Conservation (phyloP, 2,888 invertebrate genomes). For the Caenorhabditis sinica region DNA sequence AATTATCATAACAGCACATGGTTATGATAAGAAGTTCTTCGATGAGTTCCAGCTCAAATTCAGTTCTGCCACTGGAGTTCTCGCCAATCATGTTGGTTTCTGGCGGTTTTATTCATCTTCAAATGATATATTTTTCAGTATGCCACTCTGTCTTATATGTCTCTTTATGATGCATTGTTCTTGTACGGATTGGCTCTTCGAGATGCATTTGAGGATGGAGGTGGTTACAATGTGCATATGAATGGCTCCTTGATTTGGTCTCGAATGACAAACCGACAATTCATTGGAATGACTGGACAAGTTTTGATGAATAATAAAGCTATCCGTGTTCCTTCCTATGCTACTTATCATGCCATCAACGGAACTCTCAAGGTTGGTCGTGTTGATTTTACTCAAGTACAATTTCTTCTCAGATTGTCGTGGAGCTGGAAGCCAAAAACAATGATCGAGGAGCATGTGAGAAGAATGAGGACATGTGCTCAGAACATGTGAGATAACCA, state of each 20-base stretch:
- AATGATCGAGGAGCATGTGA: conserved; percentile 78
- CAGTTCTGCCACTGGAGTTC: conserved; percentile 78
- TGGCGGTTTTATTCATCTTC: not conserved
- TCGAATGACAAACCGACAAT: conserved; percentile 81
- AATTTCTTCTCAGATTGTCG: conserved; percentile 74
- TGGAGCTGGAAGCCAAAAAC: conserved; percentile 81
- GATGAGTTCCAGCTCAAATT: conserved; percentile 81
- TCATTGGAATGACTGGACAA: conserved; percentile 81
- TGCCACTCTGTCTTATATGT: conserved; percentile 82
- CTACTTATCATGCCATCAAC: conserved; percentile 80
- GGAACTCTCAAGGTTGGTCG: conserved; percentile 74
- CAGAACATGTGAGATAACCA: conserved; percentile 77
- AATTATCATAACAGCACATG: conserved; percentile 83
- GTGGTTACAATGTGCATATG: conserved; percentile 75
- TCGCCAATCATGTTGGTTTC: conserved; percentile 77
- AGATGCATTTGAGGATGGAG: conserved; percentile 81
- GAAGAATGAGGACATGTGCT: conserved; percentile 77
- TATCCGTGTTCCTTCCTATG: conserved; percentile 82
- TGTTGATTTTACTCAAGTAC: no score
- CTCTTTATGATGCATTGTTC: conserved; percentile 82
- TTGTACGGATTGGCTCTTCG: conserved; percentile 81
- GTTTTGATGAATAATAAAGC: conserved; percentile 83
- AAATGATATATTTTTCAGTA: conserved; percentile 73
- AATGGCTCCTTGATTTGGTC: conserved; percentile 81
- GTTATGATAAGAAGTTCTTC: conserved; percentile 83